phyloP scores from a whole-genome alignment of 2,113 vertebrate genomes.

The Ifrita kowaldi region DNA sequence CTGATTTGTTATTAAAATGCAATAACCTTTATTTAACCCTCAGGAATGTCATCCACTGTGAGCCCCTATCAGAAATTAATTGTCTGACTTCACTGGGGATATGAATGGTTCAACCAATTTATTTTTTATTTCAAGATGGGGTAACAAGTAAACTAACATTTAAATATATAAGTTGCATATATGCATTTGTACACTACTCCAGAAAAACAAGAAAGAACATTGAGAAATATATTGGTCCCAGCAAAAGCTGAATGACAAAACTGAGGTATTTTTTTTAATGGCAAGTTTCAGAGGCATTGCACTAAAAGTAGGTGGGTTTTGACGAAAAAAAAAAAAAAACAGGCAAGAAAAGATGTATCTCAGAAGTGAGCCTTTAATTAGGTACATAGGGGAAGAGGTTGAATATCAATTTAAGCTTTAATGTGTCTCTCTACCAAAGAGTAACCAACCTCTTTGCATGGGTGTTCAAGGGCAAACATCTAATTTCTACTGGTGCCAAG shows the following conservation, averaged over 20 bases:
- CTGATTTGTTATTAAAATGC: neutral
- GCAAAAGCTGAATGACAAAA: neutral
- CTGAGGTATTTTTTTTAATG: neutral
- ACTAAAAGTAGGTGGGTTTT: rapidly evolving
- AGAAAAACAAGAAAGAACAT: neutral
- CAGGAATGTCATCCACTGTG: neutral
- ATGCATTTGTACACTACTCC: neutral
- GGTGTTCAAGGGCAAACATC: conserved; percentile 1
- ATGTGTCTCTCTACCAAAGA: neutral
- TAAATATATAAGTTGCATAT: neutral
- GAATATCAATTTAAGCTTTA: conserved; percentile 6
- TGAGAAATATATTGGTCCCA: neutral
- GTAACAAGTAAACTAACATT: neutral
- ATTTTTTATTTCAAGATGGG: neutral
- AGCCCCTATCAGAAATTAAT: neutral
- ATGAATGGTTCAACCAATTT: neutral
- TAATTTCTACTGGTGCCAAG: neutral
- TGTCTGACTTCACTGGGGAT: neutral
- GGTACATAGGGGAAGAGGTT: neutral
- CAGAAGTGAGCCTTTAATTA: conserved; percentile 7
- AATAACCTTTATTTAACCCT: neutral
- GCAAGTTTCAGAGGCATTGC: neutral
- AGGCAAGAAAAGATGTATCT: neutral
- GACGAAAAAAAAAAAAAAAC: rapidly evolving
- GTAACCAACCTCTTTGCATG: neutral